Evolutionary conservation across 2,797 vertebrate species (phyloP).

Genomic region (Gambelia wislizenii): DNA sequence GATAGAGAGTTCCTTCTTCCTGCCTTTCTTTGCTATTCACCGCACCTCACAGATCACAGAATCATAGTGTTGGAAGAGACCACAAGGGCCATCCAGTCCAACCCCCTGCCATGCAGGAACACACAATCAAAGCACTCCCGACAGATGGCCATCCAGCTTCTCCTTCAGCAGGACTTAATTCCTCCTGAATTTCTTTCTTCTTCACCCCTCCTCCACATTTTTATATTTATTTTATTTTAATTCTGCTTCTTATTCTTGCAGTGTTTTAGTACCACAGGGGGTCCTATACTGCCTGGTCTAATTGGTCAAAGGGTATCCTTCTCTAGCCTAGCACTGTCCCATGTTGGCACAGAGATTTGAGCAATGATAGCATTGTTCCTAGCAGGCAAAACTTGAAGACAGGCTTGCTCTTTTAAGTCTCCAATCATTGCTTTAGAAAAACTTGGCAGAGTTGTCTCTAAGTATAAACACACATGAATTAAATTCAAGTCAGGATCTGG

Average conservation of each 20-base stretch:
- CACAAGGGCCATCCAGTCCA: too few species aligned
- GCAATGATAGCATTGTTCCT: not conserved
- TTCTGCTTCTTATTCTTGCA: not conserved
- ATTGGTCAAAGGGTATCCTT: not conserved
- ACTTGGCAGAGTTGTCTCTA: not conserved
- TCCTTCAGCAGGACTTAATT: too few species aligned
- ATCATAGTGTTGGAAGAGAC: too few species aligned
- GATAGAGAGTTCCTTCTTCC: not conserved
- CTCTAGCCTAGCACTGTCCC: not conserved
- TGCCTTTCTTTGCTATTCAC: not conserved
- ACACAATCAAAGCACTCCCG: too few species aligned
- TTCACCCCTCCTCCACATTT: too few species aligned
- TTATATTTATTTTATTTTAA: too few species aligned
- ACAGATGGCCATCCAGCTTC: too few species aligned
- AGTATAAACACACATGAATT: not conserved
- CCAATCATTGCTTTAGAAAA: not conserved
- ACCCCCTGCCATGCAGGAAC: too few species aligned
- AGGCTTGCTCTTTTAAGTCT: not conserved
- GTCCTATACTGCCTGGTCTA: not conserved
- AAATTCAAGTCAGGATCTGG: conserved; percentile 22
- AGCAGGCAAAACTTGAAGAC: not conserved
- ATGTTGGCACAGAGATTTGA: not conserved
- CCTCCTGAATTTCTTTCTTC: not conserved
- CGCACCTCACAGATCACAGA: too few species aligned
- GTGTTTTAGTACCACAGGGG: not conserved